Base-by-base conservation (phyloP, 2,888 invertebrate genomes). In the Terebella lapidaria region DNA sequence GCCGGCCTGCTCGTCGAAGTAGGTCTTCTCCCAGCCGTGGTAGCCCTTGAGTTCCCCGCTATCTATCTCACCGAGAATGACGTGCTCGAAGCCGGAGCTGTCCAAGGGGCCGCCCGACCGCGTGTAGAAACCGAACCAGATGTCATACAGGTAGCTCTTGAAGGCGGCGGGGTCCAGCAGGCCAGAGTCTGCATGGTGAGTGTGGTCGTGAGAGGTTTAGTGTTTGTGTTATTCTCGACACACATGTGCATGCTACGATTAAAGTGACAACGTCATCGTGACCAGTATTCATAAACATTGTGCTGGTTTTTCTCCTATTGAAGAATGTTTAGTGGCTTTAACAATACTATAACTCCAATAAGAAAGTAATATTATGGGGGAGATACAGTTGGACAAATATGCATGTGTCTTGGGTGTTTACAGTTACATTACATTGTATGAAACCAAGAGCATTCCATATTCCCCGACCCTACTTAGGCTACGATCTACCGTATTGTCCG, bases 11-110 rank as follows among this genome's bases (percentile, higher is more conserved):
- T 49, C 49, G 18, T 49, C 49, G 15, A 5, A 20, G 49, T 49
- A 49, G 49, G 49, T 24, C 10, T 22, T 10, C n/a, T 20, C 49
- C 49, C 49, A 49, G 15, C 22, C 22, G 49, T 49, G 49, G 24
- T n/a, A 49, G 49, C 49, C 49, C 18, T 22, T 49, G 15, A 22
- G n/a, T 5, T 15, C 15, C 10, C 22, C 22, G 49, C 22, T 24
- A 10, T 49, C 22, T 5, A 49, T 49, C 22, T 49, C 49, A 18
- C 53, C 53, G 4, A 26, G 5, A 20, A 53, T 25, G 24, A 15
- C 53, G 27, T 53, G 53, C 27, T 53, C 27, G 27, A 53, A 53
- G 53, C 53, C 53, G 26, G 53, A 53, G 26, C 26, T 53, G 27
- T 53, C 53, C 24, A 53, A 10, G 20, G 53, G 24, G 3, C 53